Conservation (phyloP, 1,140 invertebrate species). For the Drosophila asahinai region DNA sequence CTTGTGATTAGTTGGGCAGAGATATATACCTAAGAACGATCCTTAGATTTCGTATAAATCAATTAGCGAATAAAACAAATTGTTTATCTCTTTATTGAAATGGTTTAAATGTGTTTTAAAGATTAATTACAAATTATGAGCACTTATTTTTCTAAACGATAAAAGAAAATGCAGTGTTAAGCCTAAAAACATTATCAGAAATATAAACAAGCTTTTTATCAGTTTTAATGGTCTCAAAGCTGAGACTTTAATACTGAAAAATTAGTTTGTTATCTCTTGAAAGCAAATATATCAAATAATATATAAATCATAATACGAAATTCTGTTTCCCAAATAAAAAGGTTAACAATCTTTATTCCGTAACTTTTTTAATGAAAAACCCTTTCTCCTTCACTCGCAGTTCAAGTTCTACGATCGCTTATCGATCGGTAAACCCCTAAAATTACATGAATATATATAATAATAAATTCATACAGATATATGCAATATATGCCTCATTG, state of each 20-base stretch:
- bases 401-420: constrained; percentile 65
- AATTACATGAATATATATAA: constrained; percentile 33
- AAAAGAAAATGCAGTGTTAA: background rate
- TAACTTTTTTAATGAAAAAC: constrained; percentile 5
- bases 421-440: constrained; percentile 51
- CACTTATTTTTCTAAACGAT: background rate
- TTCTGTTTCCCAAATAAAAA: background rate
- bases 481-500: constrained; percentile 59
- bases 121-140: constrained; percentile 1
- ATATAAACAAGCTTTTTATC: background rate
- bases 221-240: background rate
- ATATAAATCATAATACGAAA: background rate
- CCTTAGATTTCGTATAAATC: constrained; percentile 5
- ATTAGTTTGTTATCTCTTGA: background rate
- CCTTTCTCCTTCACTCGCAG: constrained; percentile 38
- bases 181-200: background rate
- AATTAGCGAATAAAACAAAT: constrained; percentile 17
- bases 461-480: constrained; percentile 24
- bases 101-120: background rate
- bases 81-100: constrained; percentile 19
- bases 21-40: constrained; percentile 7
- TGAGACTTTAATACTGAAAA: background rate
- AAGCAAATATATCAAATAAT: background rate
- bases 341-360: constrained; percentile 6
- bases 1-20: constrained; percentile 13